Conservation (phyloP, 2,113 vertebrate genomes). For the Gadus macrocephalus region DNA sequence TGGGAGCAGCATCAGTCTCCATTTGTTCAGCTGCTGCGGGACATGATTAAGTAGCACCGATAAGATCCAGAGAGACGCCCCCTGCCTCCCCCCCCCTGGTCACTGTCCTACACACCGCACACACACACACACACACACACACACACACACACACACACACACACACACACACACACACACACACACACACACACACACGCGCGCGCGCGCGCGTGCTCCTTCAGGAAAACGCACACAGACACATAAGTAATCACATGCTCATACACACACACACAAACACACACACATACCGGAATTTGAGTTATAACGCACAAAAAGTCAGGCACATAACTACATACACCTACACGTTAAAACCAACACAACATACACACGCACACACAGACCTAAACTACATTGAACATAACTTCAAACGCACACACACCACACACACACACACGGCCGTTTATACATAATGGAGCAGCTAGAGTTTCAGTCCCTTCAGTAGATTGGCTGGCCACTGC, state of each 20-base stretch:
- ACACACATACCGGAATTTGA: neutral
- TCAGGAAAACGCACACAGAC: neutral
- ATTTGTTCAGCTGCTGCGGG: slow-evolving; percentile 45
- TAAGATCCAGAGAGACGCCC: slow-evolving; percentile 32
- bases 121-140: neutral
- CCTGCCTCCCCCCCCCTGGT: neutral
- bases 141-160: slow-evolving; percentile 1
- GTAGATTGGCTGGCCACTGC: slow-evolving; percentile 14
- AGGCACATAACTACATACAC: neutral
- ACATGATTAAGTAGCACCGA: slow-evolving; percentile 43
- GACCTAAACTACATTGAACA: neutral
- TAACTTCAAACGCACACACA: neutral
- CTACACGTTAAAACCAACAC: too few species aligned
- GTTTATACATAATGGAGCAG: neutral
- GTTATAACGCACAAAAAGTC: neutral
- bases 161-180: neutral
- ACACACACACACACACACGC: neutral
- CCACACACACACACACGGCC: neutral
- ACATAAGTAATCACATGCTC: neutral
- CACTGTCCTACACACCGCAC: neutral
- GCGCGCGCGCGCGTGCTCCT: too few species aligned
- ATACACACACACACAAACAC: neutral
- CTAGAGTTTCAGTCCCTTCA: slow-evolving; percentile 26
- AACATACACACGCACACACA: too few species aligned
- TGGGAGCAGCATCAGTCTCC: slow-evolving; percentile 31